phyloP scores from a whole-genome alignment of 37 sponge, comb jelly and placozoan genomes.

The Halichondria panicea region DNA sequence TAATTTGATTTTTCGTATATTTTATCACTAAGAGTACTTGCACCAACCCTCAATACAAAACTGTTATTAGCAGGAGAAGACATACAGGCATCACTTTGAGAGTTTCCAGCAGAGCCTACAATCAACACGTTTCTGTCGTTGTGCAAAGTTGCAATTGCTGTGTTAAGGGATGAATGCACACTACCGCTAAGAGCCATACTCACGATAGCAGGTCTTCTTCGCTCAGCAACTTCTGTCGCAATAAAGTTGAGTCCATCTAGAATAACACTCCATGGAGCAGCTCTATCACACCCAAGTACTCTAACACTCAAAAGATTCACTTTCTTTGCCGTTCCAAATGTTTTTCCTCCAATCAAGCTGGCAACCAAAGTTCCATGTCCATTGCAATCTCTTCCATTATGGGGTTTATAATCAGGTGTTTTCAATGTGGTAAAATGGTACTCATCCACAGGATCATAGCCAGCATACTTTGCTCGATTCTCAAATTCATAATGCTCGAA shows the following conservation, averaged over 20 bases:
- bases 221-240: background rate
- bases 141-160: slow-evolving; percentile 9
- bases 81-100: slow-evolving; percentile 31
- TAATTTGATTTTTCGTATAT: slow-evolving; percentile 61
- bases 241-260: slow-evolving; percentile 50
- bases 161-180: slow-evolving; percentile 27
- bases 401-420: background rate
- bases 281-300: slow-evolving; percentile 46
- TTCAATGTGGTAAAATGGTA: background rate
- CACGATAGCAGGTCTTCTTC: slow-evolving; percentile 34
- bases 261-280: slow-evolving; percentile 58
- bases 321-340: slow-evolving; percentile 65
- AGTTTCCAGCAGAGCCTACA: slow-evolving; percentile 64
- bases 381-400: slow-evolving; percentile 60
- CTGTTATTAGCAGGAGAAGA: slow-evolving; percentile 35
- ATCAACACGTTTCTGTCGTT: slow-evolving; percentile 28
- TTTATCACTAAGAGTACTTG: slow-evolving; percentile 34
- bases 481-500: slow-evolving; percentile 67
- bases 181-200: slow-evolving; percentile 66
- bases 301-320: slow-evolving; percentile 60
- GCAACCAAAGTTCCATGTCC: slow-evolving; percentile 84
- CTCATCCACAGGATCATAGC: slow-evolving; percentile 57
- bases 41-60: slow-evolving; percentile 58
- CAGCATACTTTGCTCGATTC: slow-evolving; percentile 49
- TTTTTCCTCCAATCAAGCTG: slow-evolving; percentile 65